A percentile compares a stretch with the other conserved stretches of the same genome.
Evolutionary conservation across 2,113 vertebrate species (phyloP).

Genomic region (Crypturellus undulatus): DNA sequence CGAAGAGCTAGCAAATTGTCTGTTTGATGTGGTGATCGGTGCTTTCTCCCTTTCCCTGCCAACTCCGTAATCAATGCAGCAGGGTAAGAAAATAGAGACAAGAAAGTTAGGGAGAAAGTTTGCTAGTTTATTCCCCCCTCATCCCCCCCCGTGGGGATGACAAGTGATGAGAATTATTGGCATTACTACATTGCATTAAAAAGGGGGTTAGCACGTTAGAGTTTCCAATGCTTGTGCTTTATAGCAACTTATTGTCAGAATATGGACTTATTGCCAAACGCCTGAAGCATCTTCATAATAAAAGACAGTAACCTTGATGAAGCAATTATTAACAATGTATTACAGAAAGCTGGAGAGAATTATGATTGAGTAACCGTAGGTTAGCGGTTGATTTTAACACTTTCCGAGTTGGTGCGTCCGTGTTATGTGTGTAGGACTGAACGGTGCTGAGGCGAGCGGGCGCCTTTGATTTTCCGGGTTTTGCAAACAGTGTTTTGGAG

Average conservation of each 20-base stretch:
- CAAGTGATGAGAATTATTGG: conserved; percentile 77
- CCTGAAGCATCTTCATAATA: conserved; percentile 83
- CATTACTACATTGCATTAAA: conserved; percentile 70
- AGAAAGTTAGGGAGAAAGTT: conserved; percentile 63
- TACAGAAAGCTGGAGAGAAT: conserved; percentile 81
- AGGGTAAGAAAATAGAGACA: conserved; percentile 25
- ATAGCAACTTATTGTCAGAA: conserved; percentile 81
- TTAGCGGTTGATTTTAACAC: conserved; percentile 82
- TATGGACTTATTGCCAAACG: conserved; percentile 81
- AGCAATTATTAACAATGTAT: conserved; percentile 84
- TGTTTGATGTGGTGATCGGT: conserved; percentile 25
- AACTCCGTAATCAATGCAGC: conserved; percentile 49
- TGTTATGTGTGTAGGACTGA: conserved; percentile 50
- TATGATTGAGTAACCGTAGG: conserved; percentile 80
- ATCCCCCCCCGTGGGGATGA: conserved; percentile 56
- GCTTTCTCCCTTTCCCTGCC: conserved; percentile 56
- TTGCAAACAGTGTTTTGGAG: conserved; percentile 68
- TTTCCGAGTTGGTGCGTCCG: conserved; percentile 74
- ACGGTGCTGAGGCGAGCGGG: conserved; percentile 42
- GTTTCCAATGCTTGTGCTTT: conserved; percentile 74
- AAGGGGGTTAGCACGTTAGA: conserved; percentile 67
- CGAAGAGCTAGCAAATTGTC: conserved; percentile 47
- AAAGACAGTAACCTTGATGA: conserved; percentile 85
- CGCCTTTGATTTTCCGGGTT: conserved; percentile 76
- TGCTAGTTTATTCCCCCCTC: conserved; percentile 45